Evolutionary conservation across 2,888 invertebrate genomes (phyloP), one percentile per base, ranked within the genome.

Genomic region (Panopea generosa): DNA sequence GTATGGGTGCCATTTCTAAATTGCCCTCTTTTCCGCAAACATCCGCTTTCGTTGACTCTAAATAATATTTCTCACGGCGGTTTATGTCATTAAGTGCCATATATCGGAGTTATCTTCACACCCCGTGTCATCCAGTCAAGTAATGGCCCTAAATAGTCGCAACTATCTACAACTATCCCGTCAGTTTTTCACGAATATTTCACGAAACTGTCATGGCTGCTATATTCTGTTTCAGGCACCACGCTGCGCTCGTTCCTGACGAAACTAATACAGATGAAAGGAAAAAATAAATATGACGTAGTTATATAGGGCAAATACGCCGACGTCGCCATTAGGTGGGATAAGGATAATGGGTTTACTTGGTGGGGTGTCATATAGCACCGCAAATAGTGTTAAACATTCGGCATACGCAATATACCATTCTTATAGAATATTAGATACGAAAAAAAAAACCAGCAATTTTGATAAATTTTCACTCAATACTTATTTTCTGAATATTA

Each of bases 231-330:
- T 70, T 71, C 76, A 76, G 76, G 26, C 45, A 53, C 50, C 76
- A 56, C 52, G 76, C 70, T 76, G 76, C 6, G 76, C 27, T 45
- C 49, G 45, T 61, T 33, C 76, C 62, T 76, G 70, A 76, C 70
- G 76, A 76, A 76, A 71, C 76, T 76, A 76, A 76, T 76, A 76
- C 76, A 67, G 62, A 66, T 53, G 57, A 47, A 50, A 47, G 53
- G 65, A 55, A 59, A 60, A 52, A n/a, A 24, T 27, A 26, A 18
- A 43, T 55, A 47, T 60, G 61, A 61, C 70, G 61, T 65, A 38
- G 75, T 70, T 57, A 49, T 70, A 69, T 70, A 76, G 70, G 70
- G 66, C 61, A 61, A 76, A 70, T 61, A 57, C 59, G 45, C 50
- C 40, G 29, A 26, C 45, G 29, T 29, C 38, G 52, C 38, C 29